Evolutionary conservation across 2,113 vertebrate species (phyloP), one percentile per base, ranked within the genome.

Genomic region (Heterocephalus glaber): DNA sequence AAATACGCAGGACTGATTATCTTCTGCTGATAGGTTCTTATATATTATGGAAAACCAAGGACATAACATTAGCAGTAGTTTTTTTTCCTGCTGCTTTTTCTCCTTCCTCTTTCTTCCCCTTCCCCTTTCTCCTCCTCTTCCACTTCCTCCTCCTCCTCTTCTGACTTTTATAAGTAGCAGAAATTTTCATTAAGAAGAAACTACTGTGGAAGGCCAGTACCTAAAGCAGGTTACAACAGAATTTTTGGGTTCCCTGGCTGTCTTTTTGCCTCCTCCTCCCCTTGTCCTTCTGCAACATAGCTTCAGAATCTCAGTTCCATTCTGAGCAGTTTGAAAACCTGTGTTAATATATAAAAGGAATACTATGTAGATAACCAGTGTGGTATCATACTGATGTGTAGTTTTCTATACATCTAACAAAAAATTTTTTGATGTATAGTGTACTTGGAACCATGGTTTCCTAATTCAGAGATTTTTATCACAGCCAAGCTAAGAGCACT

Each of bases 151-250:
- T 3, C 33, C 24, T 13, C 33, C 17, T 9, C 28, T 76, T 22
- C 44, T 16, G 28, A 26, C n/a, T 5, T 52, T 47, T 33, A 9
- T 33, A 81, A 19, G 24, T 35, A 52, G 3, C 24, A 90, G 61
- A 85, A 89, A 83, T 12, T 89, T 61, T 79, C 10, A 70, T 28
- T 89, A 28, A 92, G 52, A 97, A 86, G 41, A 68, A 92, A n/a
- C 81, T 26, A 79, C 7, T 60, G 2, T 88, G 56, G 79, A 90
- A 66, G 19, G 7, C 4, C 41, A 84, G 2, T 66, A 56, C 52
- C 20, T 12, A 52, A 74, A 85, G 33, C 61, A 68, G 88, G 14
- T 79, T 33, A 49, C 56, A 52, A 35, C 14, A 82, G 68, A 91
- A 12, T 58, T 61, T 30, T 17, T 44, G 12, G 22, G 47, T 76